These are phyloP conservation scores for Chanos chanos DNA, from an alignment of 2,797 vertebrate species.

Conservation along the genomic window DNA sequence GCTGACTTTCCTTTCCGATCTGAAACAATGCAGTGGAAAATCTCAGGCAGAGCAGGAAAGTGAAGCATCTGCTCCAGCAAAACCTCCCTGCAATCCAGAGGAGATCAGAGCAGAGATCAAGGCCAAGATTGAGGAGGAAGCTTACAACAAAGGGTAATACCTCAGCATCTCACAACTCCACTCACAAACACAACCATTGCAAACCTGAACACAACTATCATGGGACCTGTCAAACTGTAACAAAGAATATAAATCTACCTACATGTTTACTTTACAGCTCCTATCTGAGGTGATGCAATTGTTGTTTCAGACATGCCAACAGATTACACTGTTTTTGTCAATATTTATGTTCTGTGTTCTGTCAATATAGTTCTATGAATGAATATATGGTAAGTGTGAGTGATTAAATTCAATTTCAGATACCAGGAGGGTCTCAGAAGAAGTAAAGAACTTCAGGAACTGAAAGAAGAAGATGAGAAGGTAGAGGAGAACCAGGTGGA, in stretches of 20 bases:
- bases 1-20: slow-evolving; percentile 63
- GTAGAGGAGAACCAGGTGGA: slow-evolving; percentile 55
- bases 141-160: slow-evolving; percentile 85
- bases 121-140: slow-evolving; percentile 90
- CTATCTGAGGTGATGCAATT: no score
- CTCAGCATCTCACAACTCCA: neutral
- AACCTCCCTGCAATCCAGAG: slow-evolving; percentile 70
- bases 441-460: slow-evolving; percentile 62
- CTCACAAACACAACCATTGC: neutral
- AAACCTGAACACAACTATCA: neutral
- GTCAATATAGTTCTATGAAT: neutral
- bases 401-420: slow-evolving; percentile 49
- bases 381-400: neutral
- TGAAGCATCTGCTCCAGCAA: slow-evolving; percentile 62
- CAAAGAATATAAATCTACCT: neutral
- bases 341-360: neutral
- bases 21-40: slow-evolving; percentile 84
- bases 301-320: no score
- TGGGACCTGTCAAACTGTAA: neutral
- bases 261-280: no score
- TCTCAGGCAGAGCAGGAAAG: slow-evolving; percentile 75
- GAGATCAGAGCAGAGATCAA: slow-evolving; percentile 83
- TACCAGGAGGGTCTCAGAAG: slow-evolving; percentile 73
- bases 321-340: no score
- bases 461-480: slow-evolving; percentile 62